These are phyloP conservation scores for Clarias fuscus DNA, from an alignment of 2,797 vertebrate species.

Conservation along the genomic window DNA sequence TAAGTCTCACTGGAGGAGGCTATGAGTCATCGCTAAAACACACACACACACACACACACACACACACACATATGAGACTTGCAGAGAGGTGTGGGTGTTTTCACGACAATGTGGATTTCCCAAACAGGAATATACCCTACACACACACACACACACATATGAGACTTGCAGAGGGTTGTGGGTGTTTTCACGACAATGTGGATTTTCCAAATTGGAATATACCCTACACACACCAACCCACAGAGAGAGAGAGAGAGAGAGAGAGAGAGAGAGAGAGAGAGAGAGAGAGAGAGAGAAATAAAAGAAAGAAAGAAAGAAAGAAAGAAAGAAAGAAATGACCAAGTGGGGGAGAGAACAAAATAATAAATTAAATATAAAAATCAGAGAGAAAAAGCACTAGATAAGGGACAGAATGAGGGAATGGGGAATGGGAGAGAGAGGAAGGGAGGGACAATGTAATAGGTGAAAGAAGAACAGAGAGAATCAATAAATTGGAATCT, in stretches of 20 bases:
- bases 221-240: not conserved
- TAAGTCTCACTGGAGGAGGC: slow-evolving; percentile 42
- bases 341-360: too few species aligned
- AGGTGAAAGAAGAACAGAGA: too few species aligned
- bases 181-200: slow-evolving; percentile 23
- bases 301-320: not conserved
- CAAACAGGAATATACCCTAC: slow-evolving; percentile 21
- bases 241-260: not conserved
- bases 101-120: slow-evolving; percentile 27
- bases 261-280: not conserved
- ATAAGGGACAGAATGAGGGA: too few species aligned
- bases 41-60: not conserved
- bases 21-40: slow-evolving; percentile 34
- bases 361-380: too few species aligned
- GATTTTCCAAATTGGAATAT: slow-evolving; percentile 26
- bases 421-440: too few species aligned
- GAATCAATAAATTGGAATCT: too few species aligned
- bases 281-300: not conserved
- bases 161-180: not conserved
- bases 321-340: too few species aligned
- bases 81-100: not conserved
- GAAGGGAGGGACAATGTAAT: too few species aligned
- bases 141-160: not conserved
- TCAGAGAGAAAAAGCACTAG: too few species aligned
- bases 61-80: not conserved